A percentile compares a stretch with the other conserved stretches of the same genome.
phyloP scores from a whole-genome alignment of 2,113 vertebrate species.

The Mystacornis crossleyi region DNA sequence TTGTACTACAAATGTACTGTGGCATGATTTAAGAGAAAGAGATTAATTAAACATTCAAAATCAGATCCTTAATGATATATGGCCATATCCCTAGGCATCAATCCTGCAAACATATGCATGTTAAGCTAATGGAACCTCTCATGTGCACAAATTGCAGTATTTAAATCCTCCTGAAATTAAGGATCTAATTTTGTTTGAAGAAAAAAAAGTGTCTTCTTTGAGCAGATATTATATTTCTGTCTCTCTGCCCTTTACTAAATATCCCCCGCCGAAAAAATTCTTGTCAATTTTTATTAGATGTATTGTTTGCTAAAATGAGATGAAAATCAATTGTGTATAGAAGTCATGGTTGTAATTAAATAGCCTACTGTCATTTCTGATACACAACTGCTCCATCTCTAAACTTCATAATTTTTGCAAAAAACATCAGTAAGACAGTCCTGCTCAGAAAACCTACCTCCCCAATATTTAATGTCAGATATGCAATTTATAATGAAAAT shows the following conservation, averaged over 20 bases:
- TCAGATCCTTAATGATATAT: not conserved
- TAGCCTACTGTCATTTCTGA: not conserved
- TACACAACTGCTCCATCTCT: not conserved
- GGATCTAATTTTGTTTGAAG: not conserved
- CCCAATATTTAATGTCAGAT: not conserved
- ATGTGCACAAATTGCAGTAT: not conserved
- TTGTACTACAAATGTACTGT: not conserved
- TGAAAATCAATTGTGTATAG: not conserved
- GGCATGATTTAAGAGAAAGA: not conserved
- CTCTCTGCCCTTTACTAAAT: not conserved
- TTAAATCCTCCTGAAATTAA: not conserved
- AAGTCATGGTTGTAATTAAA: not conserved
- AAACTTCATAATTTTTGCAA: not conserved
- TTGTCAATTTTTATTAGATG: not conserved
- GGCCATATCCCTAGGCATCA: not conserved
- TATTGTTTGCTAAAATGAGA: not conserved
- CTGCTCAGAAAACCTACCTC: not conserved
- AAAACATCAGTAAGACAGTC: not conserved
- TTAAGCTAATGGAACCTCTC: not conserved
- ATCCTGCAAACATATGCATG: not conserved
- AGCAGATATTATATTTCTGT: not conserved
- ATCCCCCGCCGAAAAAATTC: not conserved
- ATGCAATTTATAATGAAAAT: not conserved
- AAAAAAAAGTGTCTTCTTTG: not conserved
- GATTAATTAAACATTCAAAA: slow-evolving; percentile 3